Evolutionary conservation across 2,113 vertebrate genomes (phyloP).

Genomic region (Sterna hirundo): DNA sequence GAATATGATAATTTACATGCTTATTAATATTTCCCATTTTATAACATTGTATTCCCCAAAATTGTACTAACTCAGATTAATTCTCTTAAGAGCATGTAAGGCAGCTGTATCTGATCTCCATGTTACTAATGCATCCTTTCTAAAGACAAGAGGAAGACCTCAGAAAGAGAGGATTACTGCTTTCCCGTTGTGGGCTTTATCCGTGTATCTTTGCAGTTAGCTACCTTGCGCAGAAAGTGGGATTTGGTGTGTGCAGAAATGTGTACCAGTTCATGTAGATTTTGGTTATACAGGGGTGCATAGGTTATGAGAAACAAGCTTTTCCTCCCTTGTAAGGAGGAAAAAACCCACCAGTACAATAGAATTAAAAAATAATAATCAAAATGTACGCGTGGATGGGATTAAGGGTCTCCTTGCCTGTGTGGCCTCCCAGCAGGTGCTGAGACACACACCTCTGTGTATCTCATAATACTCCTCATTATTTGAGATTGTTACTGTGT

Average conservation of each 20-base stretch:
- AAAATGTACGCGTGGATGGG: neutral
- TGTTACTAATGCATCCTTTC: neutral
- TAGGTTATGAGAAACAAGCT: neutral
- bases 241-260: neutral
- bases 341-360: accelerated
- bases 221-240: neutral
- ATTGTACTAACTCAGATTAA: neutral
- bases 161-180: neutral
- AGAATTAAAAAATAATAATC: neutral
- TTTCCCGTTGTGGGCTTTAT: no score
- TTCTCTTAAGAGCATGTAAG: neutral
- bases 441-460: neutral
- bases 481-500: neutral
- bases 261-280: neutral
- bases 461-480: neutral
- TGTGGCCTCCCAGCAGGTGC: neutral
- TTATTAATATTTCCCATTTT: neutral
- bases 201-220: no score
- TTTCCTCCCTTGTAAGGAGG: neutral
- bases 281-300: neutral
- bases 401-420: neutral
- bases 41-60: neutral
- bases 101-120: accelerated
- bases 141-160: neutral
- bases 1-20: neutral